Evolutionary conservation across 1,140 invertebrate species (phyloP).

Genomic region (Meloidogyne floridensis): DNA sequence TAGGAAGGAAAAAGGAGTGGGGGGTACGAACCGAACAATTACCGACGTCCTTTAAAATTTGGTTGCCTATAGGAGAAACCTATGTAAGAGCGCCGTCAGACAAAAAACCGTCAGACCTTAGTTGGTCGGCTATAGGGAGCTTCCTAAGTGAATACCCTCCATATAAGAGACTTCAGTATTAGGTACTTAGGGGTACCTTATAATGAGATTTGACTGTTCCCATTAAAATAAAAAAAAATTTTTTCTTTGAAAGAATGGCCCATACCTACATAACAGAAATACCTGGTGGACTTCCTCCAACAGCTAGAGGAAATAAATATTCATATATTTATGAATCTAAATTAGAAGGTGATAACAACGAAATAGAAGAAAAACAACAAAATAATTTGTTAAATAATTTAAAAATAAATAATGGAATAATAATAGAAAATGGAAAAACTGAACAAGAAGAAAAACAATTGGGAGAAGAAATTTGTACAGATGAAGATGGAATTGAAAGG

Average conservation of each 20-base stretch:
- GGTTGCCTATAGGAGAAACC: too few species aligned
- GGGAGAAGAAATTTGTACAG: neutral
- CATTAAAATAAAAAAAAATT: neutral
- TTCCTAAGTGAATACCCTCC: too few species aligned
- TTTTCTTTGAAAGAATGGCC: slow-evolving; percentile 53
- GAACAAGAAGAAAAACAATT: slow-evolving; percentile 17
- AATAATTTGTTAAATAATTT: slow-evolving; percentile 20
- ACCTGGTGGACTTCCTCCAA: slow-evolving; percentile 47
- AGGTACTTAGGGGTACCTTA: too few species aligned
- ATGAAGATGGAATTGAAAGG: slow-evolving; percentile 45
- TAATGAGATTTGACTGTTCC: too few species aligned
- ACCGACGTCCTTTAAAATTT: too few species aligned
- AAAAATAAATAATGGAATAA: slow-evolving; percentile 25
- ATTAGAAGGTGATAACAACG: slow-evolving; percentile 46
- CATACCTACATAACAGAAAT: slow-evolving; percentile 62
- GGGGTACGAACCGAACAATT: too few species aligned
- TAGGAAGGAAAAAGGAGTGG: too few species aligned
- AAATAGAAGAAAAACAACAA: slow-evolving; percentile 15
- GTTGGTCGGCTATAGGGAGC: too few species aligned
- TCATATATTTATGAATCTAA: slow-evolving; percentile 63
- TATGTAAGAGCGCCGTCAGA: too few species aligned
- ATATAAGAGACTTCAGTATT: too few species aligned
- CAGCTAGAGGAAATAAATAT: slow-evolving; percentile 58
- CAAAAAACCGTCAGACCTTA: too few species aligned
- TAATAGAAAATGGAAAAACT: neutral